Evolutionary conservation across 2,888 invertebrate genomes (phyloP).

Genomic region (Drosophila macrospina): DNA sequence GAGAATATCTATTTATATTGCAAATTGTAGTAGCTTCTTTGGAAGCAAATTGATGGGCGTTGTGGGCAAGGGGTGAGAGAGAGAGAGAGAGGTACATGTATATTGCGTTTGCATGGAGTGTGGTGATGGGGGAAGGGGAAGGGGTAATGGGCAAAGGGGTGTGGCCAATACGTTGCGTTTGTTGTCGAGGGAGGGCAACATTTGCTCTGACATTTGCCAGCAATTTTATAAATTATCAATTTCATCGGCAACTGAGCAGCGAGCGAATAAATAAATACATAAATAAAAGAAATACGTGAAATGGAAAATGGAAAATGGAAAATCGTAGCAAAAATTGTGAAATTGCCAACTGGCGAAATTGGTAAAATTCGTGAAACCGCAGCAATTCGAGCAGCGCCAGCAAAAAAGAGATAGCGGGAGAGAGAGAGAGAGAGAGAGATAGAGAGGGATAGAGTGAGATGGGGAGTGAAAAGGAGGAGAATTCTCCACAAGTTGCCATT

Average conservation of each 20-base stretch:
- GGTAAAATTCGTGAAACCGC: conserved; percentile 60
- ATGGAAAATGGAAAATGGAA: conserved; percentile 67
- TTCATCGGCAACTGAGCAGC: conserved; percentile 69
- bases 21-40: conserved; percentile 18
- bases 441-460: background rate
- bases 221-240: conserved; percentile 79
- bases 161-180: background rate
- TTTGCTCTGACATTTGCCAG: conserved; percentile 66
- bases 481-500: conserved; percentile 74
- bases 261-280: conserved; percentile 66
- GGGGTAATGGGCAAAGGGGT: background rate
- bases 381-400: conserved; percentile 50
- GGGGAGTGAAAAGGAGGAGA: background rate
- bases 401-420: conserved; percentile 24
- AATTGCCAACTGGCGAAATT: conserved; percentile 71
- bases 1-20: conserved; percentile 5
- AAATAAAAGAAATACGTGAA: conserved; percentile 61
- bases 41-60: conserved; percentile 36
- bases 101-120: background rate
- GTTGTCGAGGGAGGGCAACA: conserved; percentile 2
- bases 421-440: background rate
- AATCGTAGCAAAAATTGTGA: conserved; percentile 57
- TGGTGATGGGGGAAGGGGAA: background rate
- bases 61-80: background rate
- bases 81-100: no score